Evolutionary conservation across 2,797 vertebrate genomes (phyloP).

Genomic region (Cyprinella venusta): DNA sequence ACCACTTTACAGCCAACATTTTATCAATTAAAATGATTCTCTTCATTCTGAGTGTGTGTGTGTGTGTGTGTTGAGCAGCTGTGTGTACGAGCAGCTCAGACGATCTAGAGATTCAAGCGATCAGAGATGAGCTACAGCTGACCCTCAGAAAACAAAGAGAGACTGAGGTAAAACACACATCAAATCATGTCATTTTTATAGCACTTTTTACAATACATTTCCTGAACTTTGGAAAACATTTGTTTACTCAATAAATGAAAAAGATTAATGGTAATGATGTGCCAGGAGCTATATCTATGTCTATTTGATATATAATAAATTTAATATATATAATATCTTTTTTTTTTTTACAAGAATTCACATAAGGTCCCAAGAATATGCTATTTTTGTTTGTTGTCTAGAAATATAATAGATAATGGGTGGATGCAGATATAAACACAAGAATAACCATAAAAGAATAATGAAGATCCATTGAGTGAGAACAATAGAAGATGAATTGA

Average conservation of each 20-base stretch:
- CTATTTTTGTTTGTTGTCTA: too few relatives aligned
- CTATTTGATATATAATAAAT: too few relatives aligned
- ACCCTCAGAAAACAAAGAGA: constrained; percentile 87
- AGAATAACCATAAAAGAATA: too few relatives aligned
- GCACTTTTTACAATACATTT: not conserved
- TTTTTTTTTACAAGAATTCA: too few relatives aligned
- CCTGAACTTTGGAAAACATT: not conserved
- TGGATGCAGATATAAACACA: too few relatives aligned
- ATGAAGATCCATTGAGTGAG: too few relatives aligned
- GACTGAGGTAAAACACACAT: constrained; percentile 79
- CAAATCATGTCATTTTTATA: not conserved
- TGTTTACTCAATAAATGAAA: not conserved
- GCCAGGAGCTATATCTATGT: too few relatives aligned
- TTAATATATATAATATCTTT: too few relatives aligned
- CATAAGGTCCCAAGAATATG: too few relatives aligned
- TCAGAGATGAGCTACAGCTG: constrained; percentile 89
- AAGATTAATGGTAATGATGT: too few relatives aligned
- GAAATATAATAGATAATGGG: too few relatives aligned
- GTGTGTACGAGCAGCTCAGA: constrained; percentile 68
- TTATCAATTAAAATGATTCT: not conserved
- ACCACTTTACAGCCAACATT: not conserved
- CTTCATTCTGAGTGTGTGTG: constrained; percentile 12
- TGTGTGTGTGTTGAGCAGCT: constrained; percentile 60
- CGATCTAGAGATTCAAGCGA: constrained; percentile 76
- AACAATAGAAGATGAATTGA: too few relatives aligned